Percentiles rank a stretch among this genome's conserved stretches.
Conservation (phyloP, 2,888 invertebrate genomes). For the Piscicola geometra region DNA sequence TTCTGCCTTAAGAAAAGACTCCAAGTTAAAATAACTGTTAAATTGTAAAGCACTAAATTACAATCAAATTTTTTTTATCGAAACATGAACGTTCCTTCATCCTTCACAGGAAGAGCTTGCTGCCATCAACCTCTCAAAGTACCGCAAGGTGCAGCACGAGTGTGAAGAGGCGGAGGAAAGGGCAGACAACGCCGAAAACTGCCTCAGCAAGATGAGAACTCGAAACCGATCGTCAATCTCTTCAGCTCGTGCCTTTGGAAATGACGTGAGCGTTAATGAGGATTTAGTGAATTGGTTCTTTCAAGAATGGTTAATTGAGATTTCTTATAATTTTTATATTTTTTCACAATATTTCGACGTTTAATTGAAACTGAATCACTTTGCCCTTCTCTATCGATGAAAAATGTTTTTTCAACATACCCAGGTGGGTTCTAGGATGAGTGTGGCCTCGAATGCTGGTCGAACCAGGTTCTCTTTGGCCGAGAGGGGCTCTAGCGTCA, state of each 20-base stretch:
- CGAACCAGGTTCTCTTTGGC: background rate
- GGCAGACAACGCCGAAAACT: constrained; percentile 58
- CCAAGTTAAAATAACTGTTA: background rate
- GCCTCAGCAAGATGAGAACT: constrained; percentile 57
- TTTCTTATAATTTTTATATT: no score
- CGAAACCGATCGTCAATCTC: constrained; percentile 54
- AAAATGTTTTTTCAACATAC: background rate
- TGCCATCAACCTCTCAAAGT: constrained; percentile 59
- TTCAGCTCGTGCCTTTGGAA: constrained; percentile 37
- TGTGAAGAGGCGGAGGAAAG: constrained; percentile 60
- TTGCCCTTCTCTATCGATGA: no score
- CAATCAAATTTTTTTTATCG: no score
- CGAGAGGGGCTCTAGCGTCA: constrained; percentile 2
- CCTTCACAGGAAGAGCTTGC: constrained; percentile 57
- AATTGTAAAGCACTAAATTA: background rate
- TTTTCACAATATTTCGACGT: no score
- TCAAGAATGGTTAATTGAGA: no score
- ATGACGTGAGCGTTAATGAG: no score
- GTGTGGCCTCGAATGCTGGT: background rate
- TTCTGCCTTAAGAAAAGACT: no score
- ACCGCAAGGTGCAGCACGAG: constrained; percentile 59
- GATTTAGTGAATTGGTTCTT: no score
- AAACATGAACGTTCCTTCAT: constrained; percentile 56
- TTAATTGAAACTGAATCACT: no score
- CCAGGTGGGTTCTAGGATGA: background rate